phyloP scores from a whole-genome alignment of 2,113 vertebrate genomes.

The Centrocercus urophasianus region DNA sequence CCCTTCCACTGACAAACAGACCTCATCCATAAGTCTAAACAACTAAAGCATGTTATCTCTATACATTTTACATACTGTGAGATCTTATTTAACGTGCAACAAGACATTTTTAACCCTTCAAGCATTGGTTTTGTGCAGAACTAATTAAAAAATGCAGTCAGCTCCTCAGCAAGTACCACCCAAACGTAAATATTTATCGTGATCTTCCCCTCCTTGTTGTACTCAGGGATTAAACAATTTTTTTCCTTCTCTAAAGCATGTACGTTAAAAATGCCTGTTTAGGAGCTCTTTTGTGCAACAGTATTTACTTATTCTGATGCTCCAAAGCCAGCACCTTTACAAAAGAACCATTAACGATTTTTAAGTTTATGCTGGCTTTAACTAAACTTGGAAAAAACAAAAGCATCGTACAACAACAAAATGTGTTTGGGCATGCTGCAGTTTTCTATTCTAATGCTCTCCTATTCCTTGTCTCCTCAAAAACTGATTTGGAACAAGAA shows the following conservation, averaged over 20 bases:
- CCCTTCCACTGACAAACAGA: background rate
- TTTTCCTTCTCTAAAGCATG: background rate
- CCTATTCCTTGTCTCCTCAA: background rate
- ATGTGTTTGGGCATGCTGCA: fast-evolving
- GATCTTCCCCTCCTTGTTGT: background rate
- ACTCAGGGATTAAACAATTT: background rate
- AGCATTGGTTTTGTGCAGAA: background rate
- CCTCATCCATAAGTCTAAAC: background rate
- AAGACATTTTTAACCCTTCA: background rate
- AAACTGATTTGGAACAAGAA: background rate
- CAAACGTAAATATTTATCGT: background rate
- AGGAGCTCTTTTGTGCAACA: background rate
- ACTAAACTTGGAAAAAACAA: background rate
- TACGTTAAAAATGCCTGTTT: background rate
- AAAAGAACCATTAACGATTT: background rate
- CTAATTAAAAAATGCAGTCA: background rate
- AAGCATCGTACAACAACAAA: background rate
- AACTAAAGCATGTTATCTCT: background rate
- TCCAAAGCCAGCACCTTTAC: background rate
- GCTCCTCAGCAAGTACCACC: background rate
- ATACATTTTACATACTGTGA: background rate
- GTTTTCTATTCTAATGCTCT: background rate
- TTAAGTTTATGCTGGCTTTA: background rate
- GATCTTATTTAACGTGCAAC: background rate
- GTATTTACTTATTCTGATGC: background rate